These are phyloP conservation scores for Chrysolina americana DNA, from an alignment of 2,888 invertebrate species.

Conservation along the genomic window DNA sequence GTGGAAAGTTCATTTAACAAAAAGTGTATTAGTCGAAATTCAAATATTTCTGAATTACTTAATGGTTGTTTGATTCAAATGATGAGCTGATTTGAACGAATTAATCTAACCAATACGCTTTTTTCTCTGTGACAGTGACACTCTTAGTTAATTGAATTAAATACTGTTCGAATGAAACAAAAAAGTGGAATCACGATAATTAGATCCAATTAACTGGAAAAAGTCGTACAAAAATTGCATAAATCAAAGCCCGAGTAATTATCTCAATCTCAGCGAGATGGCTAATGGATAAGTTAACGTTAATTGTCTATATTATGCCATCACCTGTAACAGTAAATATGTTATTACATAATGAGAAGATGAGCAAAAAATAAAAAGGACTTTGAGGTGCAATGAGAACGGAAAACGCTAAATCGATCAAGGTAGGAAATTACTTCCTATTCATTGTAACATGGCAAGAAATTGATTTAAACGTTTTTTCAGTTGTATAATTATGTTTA, in stretches of 20 bases:
- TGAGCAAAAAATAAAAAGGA: background rate
- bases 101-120: no score
- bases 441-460: background rate
- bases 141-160: background rate
- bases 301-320: background rate
- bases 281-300: constrained; percentile 1
- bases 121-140: no score
- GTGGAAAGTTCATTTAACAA: no score
- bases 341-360: constrained; percentile 4
- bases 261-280: background rate
- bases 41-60: no score
- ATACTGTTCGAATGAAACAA: background rate
- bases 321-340: background rate
- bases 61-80: no score
- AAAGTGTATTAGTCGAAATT: no score
- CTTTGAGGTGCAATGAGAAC: background rate
- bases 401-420: background rate
- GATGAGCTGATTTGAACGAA: no score
- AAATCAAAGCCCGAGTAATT: background rate
- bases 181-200: background rate
- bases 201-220: no score
- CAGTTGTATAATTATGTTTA: background rate
- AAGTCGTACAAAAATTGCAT: no score
- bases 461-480: background rate
- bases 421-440: constrained; percentile 11